These are phyloP conservation scores for Stichopus chloronotus DNA, from an alignment of 35 echinoderm and acorn worm genomes.

Conservation along the genomic window DNA sequence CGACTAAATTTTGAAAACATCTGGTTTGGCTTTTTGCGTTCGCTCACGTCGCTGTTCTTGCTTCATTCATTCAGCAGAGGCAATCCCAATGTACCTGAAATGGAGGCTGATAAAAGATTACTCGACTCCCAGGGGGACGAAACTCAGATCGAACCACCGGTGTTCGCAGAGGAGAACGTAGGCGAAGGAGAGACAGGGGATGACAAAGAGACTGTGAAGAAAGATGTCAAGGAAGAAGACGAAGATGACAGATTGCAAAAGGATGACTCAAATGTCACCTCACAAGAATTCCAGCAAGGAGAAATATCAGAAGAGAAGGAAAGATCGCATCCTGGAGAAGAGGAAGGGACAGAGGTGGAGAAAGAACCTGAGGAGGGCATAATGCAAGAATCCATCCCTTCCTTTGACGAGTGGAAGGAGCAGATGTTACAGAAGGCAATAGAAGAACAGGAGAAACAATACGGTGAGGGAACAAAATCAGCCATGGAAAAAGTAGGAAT, in stretches of 20 bases:
- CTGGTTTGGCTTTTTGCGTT: no score
- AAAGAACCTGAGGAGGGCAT: neutral
- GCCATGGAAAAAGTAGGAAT: neutral
- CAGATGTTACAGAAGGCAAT: constrained; percentile 70
- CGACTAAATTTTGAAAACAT: no score
- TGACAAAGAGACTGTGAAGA: neutral
- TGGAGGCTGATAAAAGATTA: neutral
- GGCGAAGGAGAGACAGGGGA: neutral
- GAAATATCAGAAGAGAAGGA: neutral
- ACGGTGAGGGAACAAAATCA: constrained; percentile 50
- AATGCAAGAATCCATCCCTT: constrained; percentile 66
- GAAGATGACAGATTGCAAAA: neutral
- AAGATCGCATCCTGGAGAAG: neutral
- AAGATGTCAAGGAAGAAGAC: neutral
- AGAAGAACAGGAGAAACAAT: constrained; percentile 63
- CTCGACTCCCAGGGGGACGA: neutral
- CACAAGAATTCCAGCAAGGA: neutral
- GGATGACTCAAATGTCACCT: neutral
- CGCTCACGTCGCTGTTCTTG: no score
- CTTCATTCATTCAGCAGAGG: no score
- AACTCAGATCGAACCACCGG: neutral
- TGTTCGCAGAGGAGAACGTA: neutral
- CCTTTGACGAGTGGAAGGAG: constrained; percentile 86
- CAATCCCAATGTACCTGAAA: neutral
- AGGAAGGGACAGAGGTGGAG: neutral